Conservation (phyloP, 2,797 vertebrate genomes). For the Nyctalus aviator region DNA sequence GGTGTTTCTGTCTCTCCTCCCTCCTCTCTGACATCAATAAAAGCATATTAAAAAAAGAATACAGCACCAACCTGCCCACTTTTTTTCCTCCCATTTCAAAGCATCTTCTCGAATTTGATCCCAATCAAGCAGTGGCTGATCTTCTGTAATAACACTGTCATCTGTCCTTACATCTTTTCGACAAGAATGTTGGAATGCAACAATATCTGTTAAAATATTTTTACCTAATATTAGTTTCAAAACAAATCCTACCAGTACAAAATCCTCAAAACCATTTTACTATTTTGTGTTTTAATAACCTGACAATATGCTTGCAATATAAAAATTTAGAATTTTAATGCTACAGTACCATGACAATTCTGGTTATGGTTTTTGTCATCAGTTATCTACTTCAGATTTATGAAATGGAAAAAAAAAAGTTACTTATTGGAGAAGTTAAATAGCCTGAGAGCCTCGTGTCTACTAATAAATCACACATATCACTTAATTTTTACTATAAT, state of each 20-base stretch:
- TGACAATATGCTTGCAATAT: slow-evolving; percentile 37
- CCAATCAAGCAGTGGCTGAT: slow-evolving; percentile 91
- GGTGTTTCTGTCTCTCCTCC: too few species aligned
- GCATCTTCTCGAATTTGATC: slow-evolving; percentile 91
- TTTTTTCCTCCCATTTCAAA: slow-evolving; percentile 92
- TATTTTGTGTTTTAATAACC: slow-evolving; percentile 22
- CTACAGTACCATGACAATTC: background rate
- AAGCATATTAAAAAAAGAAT: too few species aligned
- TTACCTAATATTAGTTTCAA: slow-evolving; percentile 49
- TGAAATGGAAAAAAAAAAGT: background rate
- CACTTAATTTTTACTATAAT: background rate
- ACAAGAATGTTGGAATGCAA: slow-evolving; percentile 83
- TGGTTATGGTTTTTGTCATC: background rate
- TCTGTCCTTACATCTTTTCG: slow-evolving; percentile 29
- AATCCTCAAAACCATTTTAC: slow-evolving; percentile 41
- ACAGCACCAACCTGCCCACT: slow-evolving; percentile 94
- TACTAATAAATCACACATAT: background rate
- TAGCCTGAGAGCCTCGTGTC: background rate
- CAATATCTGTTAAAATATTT: slow-evolving; percentile 69
- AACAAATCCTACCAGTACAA: background rate
- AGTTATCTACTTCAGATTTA: background rate
- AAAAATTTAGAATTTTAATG: slow-evolving; percentile 1
- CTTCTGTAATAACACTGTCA: slow-evolving; percentile 26
- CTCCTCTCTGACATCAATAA: too few species aligned
- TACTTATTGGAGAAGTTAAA: slow-evolving; percentile 35